Conservation (phyloP, 2,797 vertebrate genomes). For the Rhynchotus rufescens region DNA sequence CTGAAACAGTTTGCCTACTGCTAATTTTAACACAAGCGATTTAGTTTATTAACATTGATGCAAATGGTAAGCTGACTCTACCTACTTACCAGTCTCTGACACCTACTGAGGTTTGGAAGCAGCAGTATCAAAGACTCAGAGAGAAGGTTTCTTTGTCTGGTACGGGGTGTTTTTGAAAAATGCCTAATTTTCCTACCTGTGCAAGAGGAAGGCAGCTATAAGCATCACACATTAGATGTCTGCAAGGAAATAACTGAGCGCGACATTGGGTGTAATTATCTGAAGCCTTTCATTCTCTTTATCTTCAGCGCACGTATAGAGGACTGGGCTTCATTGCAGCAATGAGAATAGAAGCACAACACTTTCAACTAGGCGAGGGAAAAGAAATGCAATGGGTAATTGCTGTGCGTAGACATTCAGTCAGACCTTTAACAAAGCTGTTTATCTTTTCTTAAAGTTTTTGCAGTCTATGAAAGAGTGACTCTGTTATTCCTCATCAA, state of each 20-base stretch:
- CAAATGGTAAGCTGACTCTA: not conserved
- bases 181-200: not conserved
- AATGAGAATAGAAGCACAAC: not conserved
- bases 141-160: not conserved
- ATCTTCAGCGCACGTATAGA: not conserved
- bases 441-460: conserved; percentile 51
- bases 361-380: not conserved
- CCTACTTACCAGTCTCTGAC: not conserved
- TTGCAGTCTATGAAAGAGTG: conserved; percentile 34
- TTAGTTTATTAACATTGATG: conserved; percentile 24
- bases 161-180: not conserved
- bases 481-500: conserved; percentile 50
- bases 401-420: not conserved
- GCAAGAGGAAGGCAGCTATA: not conserved
- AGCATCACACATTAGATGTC: not conserved
- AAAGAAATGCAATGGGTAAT: not conserved
- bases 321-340: not conserved
- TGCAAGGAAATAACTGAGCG: not conserved
- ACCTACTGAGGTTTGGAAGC: not conserved
- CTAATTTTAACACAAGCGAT: conserved; percentile 42
- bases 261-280: not conserved
- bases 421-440: conserved; percentile 8
- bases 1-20: not conserved
- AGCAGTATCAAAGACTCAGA: not conserved
- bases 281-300: not conserved